phyloP scores from a whole-genome alignment of 2,888 invertebrate species.

The Scaeva pyrastri region DNA sequence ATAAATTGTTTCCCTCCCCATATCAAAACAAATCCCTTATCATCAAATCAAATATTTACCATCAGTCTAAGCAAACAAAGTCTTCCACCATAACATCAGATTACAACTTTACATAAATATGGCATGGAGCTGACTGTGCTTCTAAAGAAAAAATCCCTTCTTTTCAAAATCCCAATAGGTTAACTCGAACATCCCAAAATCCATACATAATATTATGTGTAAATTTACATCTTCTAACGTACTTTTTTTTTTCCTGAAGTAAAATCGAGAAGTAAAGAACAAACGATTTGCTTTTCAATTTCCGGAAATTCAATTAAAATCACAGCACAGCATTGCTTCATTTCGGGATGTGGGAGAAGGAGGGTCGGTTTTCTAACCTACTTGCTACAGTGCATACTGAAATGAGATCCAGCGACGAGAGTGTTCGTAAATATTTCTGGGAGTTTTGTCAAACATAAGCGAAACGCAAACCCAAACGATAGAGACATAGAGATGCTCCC shows the following conservation, averaged over 20 bases:
- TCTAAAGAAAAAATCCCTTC: background rate
- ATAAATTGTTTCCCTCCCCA: conserved; percentile 1
- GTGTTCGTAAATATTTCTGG: conserved; percentile 29
- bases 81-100: background rate
- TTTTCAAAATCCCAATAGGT: background rate
- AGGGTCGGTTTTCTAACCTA: background rate
- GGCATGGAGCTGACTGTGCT: background rate
- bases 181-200: background rate
- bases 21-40: conserved; percentile 26
- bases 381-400: too few species aligned
- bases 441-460: conserved; percentile 52
- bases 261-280: conserved; percentile 64
- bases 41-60: conserved; percentile 1
- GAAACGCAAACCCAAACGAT: conserved; percentile 11
- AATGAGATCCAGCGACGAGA: background rate
- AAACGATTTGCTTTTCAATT: conserved; percentile 64
- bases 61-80: conserved; percentile 10
- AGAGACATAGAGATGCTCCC: background rate
- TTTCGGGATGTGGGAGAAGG: background rate
- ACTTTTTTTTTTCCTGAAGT: background rate
- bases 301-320: conserved; percentile 76
- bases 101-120: background rate
- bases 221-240: too few species aligned
- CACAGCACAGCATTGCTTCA: conserved; percentile 40
- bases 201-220: too few species aligned